These are phyloP conservation scores for Papilio dardanus DNA, from an alignment of 1,140 invertebrate genomes.

Conservation along the genomic window DNA sequence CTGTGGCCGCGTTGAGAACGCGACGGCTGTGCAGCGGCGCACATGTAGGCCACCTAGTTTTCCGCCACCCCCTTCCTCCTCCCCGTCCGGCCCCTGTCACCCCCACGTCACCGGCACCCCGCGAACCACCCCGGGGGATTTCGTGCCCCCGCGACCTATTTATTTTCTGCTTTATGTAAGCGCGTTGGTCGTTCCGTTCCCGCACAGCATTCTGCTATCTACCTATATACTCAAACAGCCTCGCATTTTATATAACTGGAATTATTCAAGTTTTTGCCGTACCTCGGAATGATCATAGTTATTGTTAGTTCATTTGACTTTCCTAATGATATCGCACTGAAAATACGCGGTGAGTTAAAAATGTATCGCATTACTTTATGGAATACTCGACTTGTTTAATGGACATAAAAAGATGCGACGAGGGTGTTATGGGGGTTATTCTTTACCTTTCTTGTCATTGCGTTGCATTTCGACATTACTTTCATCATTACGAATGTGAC, in stretches of 20 bases:
- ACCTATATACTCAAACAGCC: neutral
- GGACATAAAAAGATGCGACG: too few relatives aligned
- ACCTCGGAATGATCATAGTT: neutral
- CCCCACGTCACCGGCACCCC: conserved; percentile 31
- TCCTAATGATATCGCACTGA: neutral
- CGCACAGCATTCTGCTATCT: conserved; percentile 43
- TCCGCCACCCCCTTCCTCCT: conserved; percentile 39
- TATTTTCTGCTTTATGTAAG: conserved; percentile 63
- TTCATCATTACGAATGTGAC: too few relatives aligned
- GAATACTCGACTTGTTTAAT: too few relatives aligned
- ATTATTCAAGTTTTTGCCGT: neutral
- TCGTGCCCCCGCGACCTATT: conserved; percentile 63
- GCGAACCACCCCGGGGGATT: conserved; percentile 41
- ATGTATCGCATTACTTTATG: too few relatives aligned
- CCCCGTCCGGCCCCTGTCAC: conserved; percentile 32
- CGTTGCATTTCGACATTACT: too few relatives aligned
- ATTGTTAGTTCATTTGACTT: neutral
- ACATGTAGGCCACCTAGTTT: conserved; percentile 72
- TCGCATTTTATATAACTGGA: neutral
- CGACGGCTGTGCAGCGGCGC: conserved; percentile 52
- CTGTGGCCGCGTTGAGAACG: conserved; percentile 52
- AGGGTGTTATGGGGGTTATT: too few relatives aligned
- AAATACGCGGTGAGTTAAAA: too few relatives aligned
- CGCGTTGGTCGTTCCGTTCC: conserved; percentile 44
- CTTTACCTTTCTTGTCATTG: too few relatives aligned